Conservation (phyloP, 2,888 invertebrate genomes). For the Diarsia mendica region DNA sequence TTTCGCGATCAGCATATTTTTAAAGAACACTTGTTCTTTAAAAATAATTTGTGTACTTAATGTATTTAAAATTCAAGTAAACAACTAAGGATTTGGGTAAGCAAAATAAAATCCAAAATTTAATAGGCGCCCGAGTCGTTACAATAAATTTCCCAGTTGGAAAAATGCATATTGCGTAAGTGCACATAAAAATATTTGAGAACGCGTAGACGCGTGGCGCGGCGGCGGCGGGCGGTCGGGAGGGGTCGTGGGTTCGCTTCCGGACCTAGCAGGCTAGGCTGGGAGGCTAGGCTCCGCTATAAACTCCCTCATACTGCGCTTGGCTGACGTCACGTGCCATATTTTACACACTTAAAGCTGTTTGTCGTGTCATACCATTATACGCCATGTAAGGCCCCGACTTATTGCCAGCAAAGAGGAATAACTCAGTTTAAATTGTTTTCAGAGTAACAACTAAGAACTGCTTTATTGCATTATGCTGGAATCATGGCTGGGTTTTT, state of each 20-base stretch:
- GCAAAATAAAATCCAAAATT: constrained; percentile 37
- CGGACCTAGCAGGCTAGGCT: constrained; percentile 75
- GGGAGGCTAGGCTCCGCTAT: constrained; percentile 74
- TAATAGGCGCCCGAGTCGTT: constrained; percentile 40
- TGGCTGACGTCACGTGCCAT: constrained; percentile 87
- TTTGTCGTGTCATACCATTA: constrained; percentile 90
- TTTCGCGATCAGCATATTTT: no score
- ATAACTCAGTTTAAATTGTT: constrained; percentile 89
- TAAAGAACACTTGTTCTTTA: no score
- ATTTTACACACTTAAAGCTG: constrained; percentile 90
- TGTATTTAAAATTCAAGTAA: neutral
- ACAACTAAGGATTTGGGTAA: constrained; percentile 24
- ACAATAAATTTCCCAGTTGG: constrained; percentile 45
- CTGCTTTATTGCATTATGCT: constrained; percentile 83
- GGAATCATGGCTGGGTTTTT: constrained; percentile 76
- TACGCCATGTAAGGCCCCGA: constrained; percentile 88
- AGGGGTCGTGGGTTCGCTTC: constrained; percentile 74
- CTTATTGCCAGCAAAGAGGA: constrained; percentile 85
- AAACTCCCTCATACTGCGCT: constrained; percentile 83
- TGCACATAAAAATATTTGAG: constrained; percentile 69
- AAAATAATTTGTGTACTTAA: no score
- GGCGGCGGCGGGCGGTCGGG: constrained; percentile 45
- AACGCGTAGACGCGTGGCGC: constrained; percentile 64
- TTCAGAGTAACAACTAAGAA: constrained; percentile 78
- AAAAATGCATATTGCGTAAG: constrained; percentile 65